These are phyloP conservation scores for Columba janthina DNA, from an alignment of 2,113 vertebrate genomes.

Conservation along the genomic window DNA sequence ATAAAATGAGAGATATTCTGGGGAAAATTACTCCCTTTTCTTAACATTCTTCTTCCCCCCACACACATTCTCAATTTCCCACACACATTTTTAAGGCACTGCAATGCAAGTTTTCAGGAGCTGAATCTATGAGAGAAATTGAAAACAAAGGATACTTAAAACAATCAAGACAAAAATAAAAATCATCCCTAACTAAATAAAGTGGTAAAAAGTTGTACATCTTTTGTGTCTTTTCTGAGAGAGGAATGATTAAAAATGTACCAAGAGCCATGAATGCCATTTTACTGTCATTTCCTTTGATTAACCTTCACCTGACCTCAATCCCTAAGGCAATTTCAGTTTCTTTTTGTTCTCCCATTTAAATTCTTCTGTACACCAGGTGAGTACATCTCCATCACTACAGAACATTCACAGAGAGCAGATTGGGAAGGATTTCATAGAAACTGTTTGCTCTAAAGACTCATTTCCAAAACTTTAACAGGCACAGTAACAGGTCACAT, in stretches of 20 bases:
- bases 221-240: conserved; percentile 15
- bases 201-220: conserved; percentile 9
- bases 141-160: conserved; percentile 5
- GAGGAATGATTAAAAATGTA: conserved; percentile 75
- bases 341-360: conserved; percentile 73
- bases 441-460: neutral
- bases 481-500: neutral
- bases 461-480: neutral
- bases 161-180: conserved; percentile 11
- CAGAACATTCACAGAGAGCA: neutral
- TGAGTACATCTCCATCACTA: conserved; percentile 13
- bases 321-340: conserved; percentile 70
- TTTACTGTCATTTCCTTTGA: conserved; percentile 81
- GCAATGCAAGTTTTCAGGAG: conserved; percentile 24
- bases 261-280: conserved; percentile 70
- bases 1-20: conserved; percentile 41
- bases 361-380: conserved; percentile 51
- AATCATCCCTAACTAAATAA: neutral
- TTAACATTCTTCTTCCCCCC: conserved; percentile 44
- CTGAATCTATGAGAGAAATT: neutral
- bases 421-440: neutral
- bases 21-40: conserved; percentile 57
- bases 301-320: conserved; percentile 80
- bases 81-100: conserved; percentile 32
- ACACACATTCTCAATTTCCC: conserved; percentile 36